A percentile compares a stretch with the other conserved stretches of the same genome.
Evolutionary conservation across 2,113 vertebrate genomes (phyloP).

Genomic region (Malurus elegans): DNA sequence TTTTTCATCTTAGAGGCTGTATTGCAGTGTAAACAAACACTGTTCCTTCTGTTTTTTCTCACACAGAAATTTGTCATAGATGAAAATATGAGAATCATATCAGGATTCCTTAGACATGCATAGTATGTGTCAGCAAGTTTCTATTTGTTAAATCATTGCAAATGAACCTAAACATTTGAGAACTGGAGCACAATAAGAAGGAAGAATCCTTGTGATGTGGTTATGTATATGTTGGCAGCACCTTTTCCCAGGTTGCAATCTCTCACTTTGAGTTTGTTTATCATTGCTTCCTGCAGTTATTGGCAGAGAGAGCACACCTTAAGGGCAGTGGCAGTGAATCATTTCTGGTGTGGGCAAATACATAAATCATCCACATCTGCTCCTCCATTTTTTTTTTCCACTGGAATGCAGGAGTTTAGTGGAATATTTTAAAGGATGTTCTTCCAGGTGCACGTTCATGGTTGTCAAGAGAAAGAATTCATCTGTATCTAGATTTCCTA

Average conservation of each 20-base stretch:
- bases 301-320: constrained; percentile 2
- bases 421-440: neutral
- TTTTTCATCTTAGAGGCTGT: neutral
- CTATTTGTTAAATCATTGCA: neutral
- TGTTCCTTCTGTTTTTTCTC: neutral
- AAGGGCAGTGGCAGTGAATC: neutral
- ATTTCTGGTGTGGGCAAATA: constrained; percentile 14
- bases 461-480: neutral
- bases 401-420: neutral
- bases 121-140: neutral
- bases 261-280: constrained; percentile 30
- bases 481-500: neutral
- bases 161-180: neutral
- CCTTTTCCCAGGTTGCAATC: neutral
- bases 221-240: neutral
- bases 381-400: neutral
- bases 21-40: neutral
- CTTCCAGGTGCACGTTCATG: neutral
- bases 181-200: neutral
- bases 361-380: neutral
- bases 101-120: neutral
- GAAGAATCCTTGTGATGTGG: neutral
- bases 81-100: neutral
- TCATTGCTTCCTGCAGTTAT: neutral
- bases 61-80: neutral